Base-by-base conservation (phyloP, 2,113 vertebrate species). In the Lampris incognitus region DNA sequence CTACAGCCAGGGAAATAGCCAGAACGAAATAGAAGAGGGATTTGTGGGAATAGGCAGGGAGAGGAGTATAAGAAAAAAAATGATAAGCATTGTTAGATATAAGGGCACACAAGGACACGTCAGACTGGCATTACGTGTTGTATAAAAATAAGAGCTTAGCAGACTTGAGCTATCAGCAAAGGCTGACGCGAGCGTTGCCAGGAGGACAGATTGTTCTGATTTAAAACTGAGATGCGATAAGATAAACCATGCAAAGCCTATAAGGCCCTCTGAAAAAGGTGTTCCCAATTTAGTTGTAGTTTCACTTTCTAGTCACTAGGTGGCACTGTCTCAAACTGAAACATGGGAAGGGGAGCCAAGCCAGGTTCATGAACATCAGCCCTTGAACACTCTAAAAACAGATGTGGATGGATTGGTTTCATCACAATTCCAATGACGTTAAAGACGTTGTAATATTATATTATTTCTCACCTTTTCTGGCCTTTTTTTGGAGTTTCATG, bases 401-500 rank as follows among this genome's bases (percentile, higher is more conserved):
- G 11, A 13, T 59, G 9, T 36, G 24, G 24, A 24, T 24, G 24
- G 24, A n/a, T 54, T 4, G n/a, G 13, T 66, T 76, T 51, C 38
- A 39, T 41, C 1, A 0, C 5, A 61, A 24, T 1, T 61, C 39
- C 5, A 59, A 51, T 36, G 11, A 46, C 37, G 3, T 51, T 41
- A 63, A 42, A 9, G 40, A 0, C 44, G 4, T n/a, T 51, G 36
- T 66, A 4, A 24, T 10, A 11, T 3, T 13, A 38, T 9, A 1
- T n/a, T 24, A 39, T 49, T 11, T 10, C 90, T 84, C 87, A 99
- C 98, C 98, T 97, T 99, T 99, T 80, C 97, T 95, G 0, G 98
- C 98, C 69, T 99, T 99, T 81, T 99, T 99, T 92, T 99, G 97
- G 9, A 99, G 96, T 83, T 99, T 99, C 75, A 99, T 93, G 0